Evolutionary conservation across 2,797 vertebrate species (phyloP).

Genomic region (Cyprinella venusta): DNA sequence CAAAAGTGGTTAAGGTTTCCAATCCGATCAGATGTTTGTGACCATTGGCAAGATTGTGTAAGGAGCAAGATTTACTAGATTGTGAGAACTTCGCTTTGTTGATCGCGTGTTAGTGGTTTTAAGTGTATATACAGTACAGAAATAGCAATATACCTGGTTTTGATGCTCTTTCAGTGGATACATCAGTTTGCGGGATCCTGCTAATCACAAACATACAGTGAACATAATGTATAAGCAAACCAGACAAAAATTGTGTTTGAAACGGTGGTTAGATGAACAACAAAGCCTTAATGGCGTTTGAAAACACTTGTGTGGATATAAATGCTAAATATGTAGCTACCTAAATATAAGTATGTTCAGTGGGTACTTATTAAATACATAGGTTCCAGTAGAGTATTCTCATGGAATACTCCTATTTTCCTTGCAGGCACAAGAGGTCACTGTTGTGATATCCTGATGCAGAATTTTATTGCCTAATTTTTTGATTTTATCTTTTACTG

Average conservation of each 20-base stretch:
- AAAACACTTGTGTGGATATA: background rate
- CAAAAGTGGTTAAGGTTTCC: conserved; percentile 26
- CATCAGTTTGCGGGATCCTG: conserved; percentile 20
- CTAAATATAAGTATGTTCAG: background rate
- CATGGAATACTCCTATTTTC: background rate
- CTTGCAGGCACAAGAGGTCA: conserved; percentile 57
- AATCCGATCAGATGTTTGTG: conserved; percentile 41
- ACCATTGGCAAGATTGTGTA: conserved; percentile 14
- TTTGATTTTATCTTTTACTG: background rate
- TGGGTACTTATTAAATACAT: background rate
- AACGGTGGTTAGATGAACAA: background rate
- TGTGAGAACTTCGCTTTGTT: conserved; percentile 26
- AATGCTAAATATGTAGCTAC: background rate
- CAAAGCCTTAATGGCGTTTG: background rate
- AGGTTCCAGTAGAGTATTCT: background rate
- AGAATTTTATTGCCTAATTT: background rate
- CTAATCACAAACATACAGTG: conserved; percentile 41
- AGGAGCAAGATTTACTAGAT: background rate
- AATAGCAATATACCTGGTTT: conserved; percentile 53
- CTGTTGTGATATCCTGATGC: conserved; percentile 44
- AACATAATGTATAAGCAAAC: conserved; percentile 27
- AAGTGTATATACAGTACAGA: background rate
- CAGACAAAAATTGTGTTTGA: conserved; percentile 13
- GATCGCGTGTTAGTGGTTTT: background rate
- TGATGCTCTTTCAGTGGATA: conserved; percentile 25